A percentile compares a stretch with the other conserved stretches of the same genome.
Evolutionary conservation across 1,140 invertebrate species (phyloP).

Genomic region (Drosophila repleta): DNA sequence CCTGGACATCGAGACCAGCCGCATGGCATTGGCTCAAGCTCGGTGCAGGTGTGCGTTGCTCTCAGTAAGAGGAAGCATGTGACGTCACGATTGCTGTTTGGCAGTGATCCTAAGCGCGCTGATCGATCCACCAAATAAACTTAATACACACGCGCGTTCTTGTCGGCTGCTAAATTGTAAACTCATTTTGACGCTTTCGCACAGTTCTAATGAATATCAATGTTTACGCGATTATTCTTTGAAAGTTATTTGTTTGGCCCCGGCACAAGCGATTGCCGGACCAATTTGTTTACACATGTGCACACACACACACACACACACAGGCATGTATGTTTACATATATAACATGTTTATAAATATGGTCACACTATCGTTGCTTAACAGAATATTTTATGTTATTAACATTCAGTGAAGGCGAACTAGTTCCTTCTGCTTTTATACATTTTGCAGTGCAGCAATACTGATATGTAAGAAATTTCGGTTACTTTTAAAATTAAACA

Average conservation of each 20-base stretch:
- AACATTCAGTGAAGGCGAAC: not conserved
- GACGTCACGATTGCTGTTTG: slow-evolving; percentile 25
- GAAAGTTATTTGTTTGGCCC: slow-evolving; percentile 36
- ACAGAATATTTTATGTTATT: not conserved
- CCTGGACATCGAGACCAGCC: not conserved
- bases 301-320: not conserved
- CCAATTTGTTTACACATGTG: slow-evolving; percentile 34
- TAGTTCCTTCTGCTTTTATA: not conserved
- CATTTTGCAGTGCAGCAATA: not conserved
- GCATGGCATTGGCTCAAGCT: slow-evolving; percentile 14
- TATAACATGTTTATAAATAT: not conserved
- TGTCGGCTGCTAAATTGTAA: not conserved
- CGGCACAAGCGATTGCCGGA: slow-evolving; percentile 10
- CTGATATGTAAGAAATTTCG: not conserved
- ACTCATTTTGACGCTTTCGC: slow-evolving; percentile 14
- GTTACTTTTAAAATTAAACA: too few relatives aligned
- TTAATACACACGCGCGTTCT: not conserved
- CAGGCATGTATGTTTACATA: not conserved
- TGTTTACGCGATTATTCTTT: slow-evolving; percentile 11
- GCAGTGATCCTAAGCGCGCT: not conserved
- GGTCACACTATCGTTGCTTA: slow-evolving; percentile 3
- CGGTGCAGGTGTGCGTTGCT: slow-evolving; percentile 7
- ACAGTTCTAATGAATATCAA: slow-evolving; percentile 13
- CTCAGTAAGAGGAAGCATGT: not conserved
- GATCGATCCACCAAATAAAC: not conserved